Percentiles rank a stretch among this genome's conserved stretches.
These are phyloP conservation scores for Trichopria drosophilae DNA, from an alignment of 2,888 invertebrate genomes.

Conservation along the genomic window DNA sequence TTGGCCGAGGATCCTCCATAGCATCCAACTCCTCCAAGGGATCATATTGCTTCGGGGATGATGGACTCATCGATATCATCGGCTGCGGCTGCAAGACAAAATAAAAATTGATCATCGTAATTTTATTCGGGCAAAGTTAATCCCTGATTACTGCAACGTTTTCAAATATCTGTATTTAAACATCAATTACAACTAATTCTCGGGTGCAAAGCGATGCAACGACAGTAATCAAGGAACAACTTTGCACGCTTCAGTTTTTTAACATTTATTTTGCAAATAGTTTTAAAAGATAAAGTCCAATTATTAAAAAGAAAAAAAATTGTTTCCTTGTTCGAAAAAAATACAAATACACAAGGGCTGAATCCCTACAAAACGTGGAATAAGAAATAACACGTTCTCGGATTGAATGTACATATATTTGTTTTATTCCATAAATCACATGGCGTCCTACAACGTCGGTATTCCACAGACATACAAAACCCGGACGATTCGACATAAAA, in stretches of 20 bases:
- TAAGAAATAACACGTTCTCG: too few relatives aligned
- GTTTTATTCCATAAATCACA: too few relatives aligned
- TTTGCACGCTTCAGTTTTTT: slow-evolving; percentile 24
- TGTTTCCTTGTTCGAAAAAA: too few relatives aligned
- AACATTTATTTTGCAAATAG: background rate
- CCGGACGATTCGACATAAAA: too few relatives aligned
- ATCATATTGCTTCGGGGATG: slow-evolving; percentile 53
- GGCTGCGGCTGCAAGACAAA: slow-evolving; percentile 53
- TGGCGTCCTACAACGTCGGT: too few relatives aligned
- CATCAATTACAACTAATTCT: slow-evolving; percentile 3
- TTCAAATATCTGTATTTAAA: too few relatives aligned
- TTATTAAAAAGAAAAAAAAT: background rate
- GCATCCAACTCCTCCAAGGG: slow-evolving; percentile 57
- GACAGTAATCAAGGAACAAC: slow-evolving; percentile 30
- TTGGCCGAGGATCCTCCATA: slow-evolving; percentile 45
- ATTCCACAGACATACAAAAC: too few relatives aligned
- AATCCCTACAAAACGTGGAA: too few relatives aligned
- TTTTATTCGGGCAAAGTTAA: slow-evolving; percentile 49
- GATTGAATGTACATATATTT: too few relatives aligned
- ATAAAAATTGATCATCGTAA: slow-evolving; percentile 48
- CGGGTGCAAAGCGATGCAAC: background rate
- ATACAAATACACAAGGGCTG: too few relatives aligned
- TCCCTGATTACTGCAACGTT: slow-evolving; percentile 44
- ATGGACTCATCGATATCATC: slow-evolving; percentile 52
- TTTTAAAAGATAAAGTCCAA: background rate